Evolutionary conservation across 2,888 invertebrate species (phyloP).

Genomic region (Mythimna vitellina): DNA sequence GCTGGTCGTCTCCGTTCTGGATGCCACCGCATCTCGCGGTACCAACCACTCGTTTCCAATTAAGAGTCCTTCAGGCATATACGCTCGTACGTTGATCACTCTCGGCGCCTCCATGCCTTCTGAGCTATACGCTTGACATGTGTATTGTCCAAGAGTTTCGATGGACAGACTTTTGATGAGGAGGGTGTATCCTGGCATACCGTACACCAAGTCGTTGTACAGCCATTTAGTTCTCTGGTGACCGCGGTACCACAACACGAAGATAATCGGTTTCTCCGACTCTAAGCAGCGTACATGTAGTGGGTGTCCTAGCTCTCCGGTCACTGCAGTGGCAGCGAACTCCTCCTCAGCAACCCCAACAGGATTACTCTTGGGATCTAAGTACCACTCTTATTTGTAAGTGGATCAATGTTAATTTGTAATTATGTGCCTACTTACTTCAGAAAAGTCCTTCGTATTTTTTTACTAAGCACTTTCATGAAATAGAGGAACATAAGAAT

Average conservation of each 20-base stretch:
- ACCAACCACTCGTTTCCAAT: conserved; percentile 69
- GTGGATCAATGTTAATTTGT: conserved; percentile 15
- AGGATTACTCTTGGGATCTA: conserved; percentile 89
- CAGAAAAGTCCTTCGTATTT: too few species aligned
- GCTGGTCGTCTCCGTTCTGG: conserved; percentile 39
- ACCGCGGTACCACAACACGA: conserved; percentile 96
- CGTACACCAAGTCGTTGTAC: conserved; percentile 92
- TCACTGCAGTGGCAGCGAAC: conserved; percentile 89
- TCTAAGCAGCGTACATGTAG: conserved; percentile 94
- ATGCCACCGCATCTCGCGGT: conserved; percentile 59
- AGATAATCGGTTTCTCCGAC: conserved; percentile 94
- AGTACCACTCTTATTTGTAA: conserved; percentile 78
- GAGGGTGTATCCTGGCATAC: conserved; percentile 94
- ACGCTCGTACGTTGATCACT: conserved; percentile 93
- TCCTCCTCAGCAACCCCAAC: conserved; percentile 93
- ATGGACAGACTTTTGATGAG: conserved; percentile 93
- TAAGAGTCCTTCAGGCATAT: conserved; percentile 92
- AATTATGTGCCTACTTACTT: too few species aligned
- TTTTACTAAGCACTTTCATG: too few species aligned
- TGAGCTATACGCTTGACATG: conserved; percentile 97
- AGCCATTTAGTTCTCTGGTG: conserved; percentile 93
- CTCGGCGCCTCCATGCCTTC: conserved; percentile 94
- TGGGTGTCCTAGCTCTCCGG: conserved; percentile 93
- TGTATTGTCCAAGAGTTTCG: conserved; percentile 95
- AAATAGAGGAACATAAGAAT: too few species aligned